Percentiles rank a stretch among this genome's conserved stretches.
These are phyloP conservation scores for Squalus acanthias DNA, from an alignment of 2,797 vertebrate species.

Conservation along the genomic window DNA sequence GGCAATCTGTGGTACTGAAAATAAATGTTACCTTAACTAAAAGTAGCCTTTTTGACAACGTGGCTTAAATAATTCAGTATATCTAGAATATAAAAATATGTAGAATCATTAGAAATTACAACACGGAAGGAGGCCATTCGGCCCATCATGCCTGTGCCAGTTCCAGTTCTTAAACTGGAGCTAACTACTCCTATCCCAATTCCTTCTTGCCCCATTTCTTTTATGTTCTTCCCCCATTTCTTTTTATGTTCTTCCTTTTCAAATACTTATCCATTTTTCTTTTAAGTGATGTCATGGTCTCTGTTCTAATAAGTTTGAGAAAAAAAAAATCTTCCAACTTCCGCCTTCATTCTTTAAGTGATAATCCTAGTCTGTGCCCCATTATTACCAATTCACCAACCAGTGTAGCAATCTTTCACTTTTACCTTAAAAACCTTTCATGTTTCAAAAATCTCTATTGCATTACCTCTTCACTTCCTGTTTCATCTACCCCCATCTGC, in stretches of 20 bases:
- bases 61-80: conserved; percentile 48
- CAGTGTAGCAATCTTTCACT: too few species aligned
- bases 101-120: neutral
- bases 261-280: too few species aligned
- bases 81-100: conserved; percentile 46
- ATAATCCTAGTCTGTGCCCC: neutral
- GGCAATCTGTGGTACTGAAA: neutral
- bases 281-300: too few species aligned
- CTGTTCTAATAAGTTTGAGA: too few species aligned
- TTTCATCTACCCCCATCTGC: neutral
- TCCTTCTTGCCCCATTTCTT: too few species aligned
- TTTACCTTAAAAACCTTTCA: too few species aligned
- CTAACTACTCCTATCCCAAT: too few species aligned
- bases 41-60: conserved; percentile 60
- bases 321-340: neutral
- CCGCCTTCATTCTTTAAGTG: neutral
- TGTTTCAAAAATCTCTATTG: neutral
- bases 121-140: neutral
- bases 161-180: too few species aligned
- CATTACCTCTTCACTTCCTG: neutral
- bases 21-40: conserved; percentile 64
- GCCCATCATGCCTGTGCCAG: neutral
- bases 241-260: too few species aligned
- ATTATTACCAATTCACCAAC: neutral
- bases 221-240: too few species aligned